phyloP scores from a whole-genome alignment of 2,888 invertebrate species.

The Erannis defoliaria region DNA sequence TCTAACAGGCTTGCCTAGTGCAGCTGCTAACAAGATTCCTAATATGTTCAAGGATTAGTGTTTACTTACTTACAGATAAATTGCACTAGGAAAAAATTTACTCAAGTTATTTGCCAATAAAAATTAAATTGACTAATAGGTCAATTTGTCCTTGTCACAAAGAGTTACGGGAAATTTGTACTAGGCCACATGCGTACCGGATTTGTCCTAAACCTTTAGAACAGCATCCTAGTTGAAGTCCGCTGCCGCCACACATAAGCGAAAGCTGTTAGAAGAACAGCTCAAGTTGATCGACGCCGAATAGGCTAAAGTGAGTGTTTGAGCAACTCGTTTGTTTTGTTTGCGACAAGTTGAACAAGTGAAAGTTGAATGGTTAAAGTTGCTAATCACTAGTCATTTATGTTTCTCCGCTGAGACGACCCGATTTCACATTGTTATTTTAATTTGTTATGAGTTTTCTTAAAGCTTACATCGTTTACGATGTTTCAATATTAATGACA shows the following conservation, averaged over 20 bases:
- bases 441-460: slow-evolving; percentile 11
- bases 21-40: no score
- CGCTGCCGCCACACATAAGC: slow-evolving; percentile 92
- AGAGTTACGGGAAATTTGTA: no score
- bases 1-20: no score
- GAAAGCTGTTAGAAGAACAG: slow-evolving; percentile 94
- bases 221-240: slow-evolving; percentile 90
- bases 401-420: slow-evolving; percentile 6
- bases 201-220: no score
- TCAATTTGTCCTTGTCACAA: no score
- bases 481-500: background rate
- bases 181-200: no score
- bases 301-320: slow-evolving; percentile 90
- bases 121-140: no score
- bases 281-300: slow-evolving; percentile 94
- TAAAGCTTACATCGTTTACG: background rate
- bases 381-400: slow-evolving; percentile 19
- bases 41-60: no score
- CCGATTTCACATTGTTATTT: slow-evolving; percentile 15
- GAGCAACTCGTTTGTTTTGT: slow-evolving; percentile 30
- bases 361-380: slow-evolving; percentile 29
- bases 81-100: no score
- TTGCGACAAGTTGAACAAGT: slow-evolving; percentile 24
- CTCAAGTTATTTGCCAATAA: no score
- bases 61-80: no score